Percentiles rank a stretch among this genome's conserved stretches.
These are phyloP conservation scores for Drosophila ercepeae DNA, from an alignment of 1,140 invertebrate genomes.

Conservation along the genomic window DNA sequence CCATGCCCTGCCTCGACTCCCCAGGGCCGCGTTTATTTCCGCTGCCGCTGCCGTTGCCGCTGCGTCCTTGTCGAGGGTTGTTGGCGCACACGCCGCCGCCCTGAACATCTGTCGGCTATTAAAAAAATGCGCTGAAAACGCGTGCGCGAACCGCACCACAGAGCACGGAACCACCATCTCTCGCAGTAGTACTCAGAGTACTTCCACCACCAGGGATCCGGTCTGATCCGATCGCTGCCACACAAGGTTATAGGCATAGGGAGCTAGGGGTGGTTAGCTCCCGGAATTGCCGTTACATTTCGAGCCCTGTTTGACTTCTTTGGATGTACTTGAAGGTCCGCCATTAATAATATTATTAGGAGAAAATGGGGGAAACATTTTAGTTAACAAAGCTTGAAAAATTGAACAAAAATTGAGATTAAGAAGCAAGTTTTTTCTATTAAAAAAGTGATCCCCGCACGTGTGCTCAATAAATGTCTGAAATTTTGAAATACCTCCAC, in stretches of 20 bases:
- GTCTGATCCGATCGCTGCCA: conserved; percentile 30
- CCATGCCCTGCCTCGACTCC: conserved; percentile 14
- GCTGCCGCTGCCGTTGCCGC: conserved; percentile 62
- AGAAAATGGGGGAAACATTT: too few species aligned
- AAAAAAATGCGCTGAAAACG: conserved; percentile 80
- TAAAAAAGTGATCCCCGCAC: too few species aligned
- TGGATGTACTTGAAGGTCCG: too few species aligned
- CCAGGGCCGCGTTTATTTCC: conserved; percentile 48
- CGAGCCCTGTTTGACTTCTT: conserved; percentile 2
- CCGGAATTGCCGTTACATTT: conserved; percentile 39
- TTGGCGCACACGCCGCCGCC: conserved; percentile 54
- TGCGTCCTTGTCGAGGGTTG: conserved; percentile 76
- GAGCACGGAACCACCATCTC: neutral
- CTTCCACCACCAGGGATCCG: conserved; percentile 7
- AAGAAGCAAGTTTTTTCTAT: too few species aligned
- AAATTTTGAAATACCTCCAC: conserved; percentile 59
- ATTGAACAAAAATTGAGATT: too few species aligned
- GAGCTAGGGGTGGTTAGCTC: too few species aligned
- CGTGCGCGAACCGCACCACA: conserved; percentile 57
- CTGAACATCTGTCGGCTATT: conserved; percentile 82
- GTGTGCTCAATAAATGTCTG: conserved; percentile 63
- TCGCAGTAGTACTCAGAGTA: conserved; percentile 14
- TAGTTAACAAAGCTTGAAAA: too few species aligned
- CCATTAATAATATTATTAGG: too few species aligned
- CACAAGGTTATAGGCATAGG: conserved; percentile 20